Conservation (phyloP, 2,797 vertebrate genomes). For the Ptychadena robeensis region DNA sequence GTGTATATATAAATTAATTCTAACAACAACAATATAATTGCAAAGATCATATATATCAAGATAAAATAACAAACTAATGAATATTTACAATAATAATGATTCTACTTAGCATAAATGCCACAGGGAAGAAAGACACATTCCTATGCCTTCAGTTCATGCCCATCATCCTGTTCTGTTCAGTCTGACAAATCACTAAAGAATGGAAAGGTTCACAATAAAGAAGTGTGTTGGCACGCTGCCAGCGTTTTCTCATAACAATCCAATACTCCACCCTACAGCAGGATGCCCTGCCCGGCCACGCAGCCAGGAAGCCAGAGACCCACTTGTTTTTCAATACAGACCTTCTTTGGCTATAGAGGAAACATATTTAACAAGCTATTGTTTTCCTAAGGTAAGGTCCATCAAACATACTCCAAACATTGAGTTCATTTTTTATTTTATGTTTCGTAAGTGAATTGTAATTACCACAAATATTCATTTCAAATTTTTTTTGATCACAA, state of each 20-base stretch:
- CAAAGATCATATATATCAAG: neutral
- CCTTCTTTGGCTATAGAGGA: slow-evolving; percentile 66
- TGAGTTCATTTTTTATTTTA: neutral
- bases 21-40: neutral
- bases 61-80: neutral
- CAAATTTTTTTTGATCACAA: too few species aligned
- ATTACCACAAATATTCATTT: too few species aligned
- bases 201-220: slow-evolving; percentile 63
- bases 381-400: slow-evolving; percentile 42
- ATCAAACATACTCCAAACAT: slow-evolving; percentile 9
- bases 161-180: neutral
- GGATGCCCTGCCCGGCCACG: slow-evolving; percentile 80
- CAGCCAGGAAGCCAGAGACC: slow-evolving; percentile 74
- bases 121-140: slow-evolving; percentile 19
- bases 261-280: slow-evolving; percentile 78
- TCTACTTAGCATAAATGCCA: neutral
- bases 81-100: neutral
- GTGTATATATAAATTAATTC: too few species aligned
- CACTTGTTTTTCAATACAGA: slow-evolving; percentile 73
- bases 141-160: slow-evolving; percentile 19
- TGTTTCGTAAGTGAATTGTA: neutral
- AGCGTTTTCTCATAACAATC: slow-evolving; percentile 71
- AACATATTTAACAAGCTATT: slow-evolving; percentile 51
- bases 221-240: slow-evolving; percentile 74
- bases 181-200: slow-evolving; percentile 63